A percentile compares a stretch with the other conserved stretches of the same genome.
These are phyloP conservation scores for Mastacembelus armatus DNA, from an alignment of 2,797 vertebrate genomes.

Conservation along the genomic window DNA sequence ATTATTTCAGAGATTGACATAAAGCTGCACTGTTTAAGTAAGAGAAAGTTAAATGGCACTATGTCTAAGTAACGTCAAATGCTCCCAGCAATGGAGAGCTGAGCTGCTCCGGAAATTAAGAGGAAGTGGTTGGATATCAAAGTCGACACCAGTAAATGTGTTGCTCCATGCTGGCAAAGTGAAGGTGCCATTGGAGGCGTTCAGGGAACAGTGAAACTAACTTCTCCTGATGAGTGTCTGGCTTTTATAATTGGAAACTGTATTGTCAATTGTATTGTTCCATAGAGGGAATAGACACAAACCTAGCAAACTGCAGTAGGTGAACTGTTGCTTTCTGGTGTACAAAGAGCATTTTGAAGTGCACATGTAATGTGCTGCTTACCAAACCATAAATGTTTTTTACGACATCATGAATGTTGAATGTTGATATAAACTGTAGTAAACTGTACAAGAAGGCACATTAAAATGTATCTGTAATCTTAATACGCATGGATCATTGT, in stretches of 20 bases:
- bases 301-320: constrained; percentile 17
- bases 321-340: constrained; percentile 25
- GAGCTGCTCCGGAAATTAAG: constrained; percentile 28
- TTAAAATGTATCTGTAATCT: neutral
- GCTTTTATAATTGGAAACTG: constrained; percentile 56
- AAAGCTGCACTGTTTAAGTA: constrained; percentile 3
- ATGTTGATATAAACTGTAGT: neutral
- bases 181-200: constrained; percentile 38
- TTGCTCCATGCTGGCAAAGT: constrained; percentile 42
- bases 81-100: constrained; percentile 10
- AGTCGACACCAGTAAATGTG: constrained; percentile 44
- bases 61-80: constrained; percentile 2
- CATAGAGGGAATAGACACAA: constrained; percentile 35
- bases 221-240: constrained; percentile 54
- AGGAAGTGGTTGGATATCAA: constrained; percentile 37
- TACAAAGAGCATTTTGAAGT: constrained; percentile 9
- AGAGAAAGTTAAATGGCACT: neutral
- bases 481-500: neutral
- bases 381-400: constrained; percentile 15
- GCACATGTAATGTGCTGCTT: constrained; percentile 18
- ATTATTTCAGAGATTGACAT: neutral
- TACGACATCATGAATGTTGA: too few species aligned
- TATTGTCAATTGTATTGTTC: constrained; percentile 44
- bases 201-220: constrained; percentile 29
- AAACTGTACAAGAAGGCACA: neutral